phyloP scores from a whole-genome alignment of 2,113 vertebrate species.

The Grammomys dolichurus region DNA sequence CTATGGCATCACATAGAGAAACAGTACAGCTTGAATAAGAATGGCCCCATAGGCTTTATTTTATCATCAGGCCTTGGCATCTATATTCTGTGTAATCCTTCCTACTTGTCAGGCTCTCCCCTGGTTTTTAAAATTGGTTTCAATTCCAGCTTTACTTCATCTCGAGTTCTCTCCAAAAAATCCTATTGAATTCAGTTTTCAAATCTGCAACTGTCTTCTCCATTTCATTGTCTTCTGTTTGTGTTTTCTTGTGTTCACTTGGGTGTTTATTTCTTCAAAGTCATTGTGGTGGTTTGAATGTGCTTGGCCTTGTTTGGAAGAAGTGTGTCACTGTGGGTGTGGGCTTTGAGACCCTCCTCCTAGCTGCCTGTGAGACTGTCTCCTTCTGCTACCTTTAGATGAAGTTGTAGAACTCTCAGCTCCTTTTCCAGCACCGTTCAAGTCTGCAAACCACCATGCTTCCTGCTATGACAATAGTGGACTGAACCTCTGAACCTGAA shows the following conservation, averaged over 20 bases:
- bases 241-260: neutral
- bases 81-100: neutral
- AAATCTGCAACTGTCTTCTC: neutral
- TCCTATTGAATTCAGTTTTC: neutral
- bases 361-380: too few species aligned
- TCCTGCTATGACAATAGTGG: too few species aligned
- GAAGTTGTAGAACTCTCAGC: too few species aligned
- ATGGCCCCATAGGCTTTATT: neutral
- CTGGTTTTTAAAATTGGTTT: neutral
- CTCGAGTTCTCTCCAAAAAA: neutral
- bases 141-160: neutral
- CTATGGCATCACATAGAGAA: neutral
- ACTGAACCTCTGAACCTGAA: too few species aligned
- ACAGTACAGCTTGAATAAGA: neutral
- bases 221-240: neutral
- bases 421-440: too few species aligned
- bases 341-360: too few species aligned
- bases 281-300: neutral
- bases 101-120: neutral
- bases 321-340: too few species aligned
- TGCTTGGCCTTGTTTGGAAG: too few species aligned
- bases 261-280: neutral
- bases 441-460: too few species aligned
- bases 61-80: too few species aligned
- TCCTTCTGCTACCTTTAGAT: too few species aligned